phyloP scores from a whole-genome alignment of 2,113 vertebrate genomes.

The Physeter macrocephalus region DNA sequence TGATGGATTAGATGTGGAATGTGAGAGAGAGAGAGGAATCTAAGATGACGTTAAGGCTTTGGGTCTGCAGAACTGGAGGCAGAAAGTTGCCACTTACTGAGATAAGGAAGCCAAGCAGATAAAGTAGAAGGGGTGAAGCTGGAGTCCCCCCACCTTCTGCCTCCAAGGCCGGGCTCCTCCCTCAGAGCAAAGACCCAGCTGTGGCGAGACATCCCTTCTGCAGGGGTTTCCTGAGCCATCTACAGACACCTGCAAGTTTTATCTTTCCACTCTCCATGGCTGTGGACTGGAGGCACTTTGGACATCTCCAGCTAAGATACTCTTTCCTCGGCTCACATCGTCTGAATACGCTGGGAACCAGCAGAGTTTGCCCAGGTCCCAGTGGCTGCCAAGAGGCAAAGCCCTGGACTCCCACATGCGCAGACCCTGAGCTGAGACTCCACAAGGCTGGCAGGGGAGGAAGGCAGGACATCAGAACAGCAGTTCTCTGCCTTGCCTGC shows the following conservation, averaged over 20 bases:
- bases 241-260: neutral
- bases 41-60: neutral
- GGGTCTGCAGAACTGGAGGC: neutral
- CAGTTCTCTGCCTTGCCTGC: neutral
- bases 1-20: neutral
- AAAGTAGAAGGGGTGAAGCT: accelerated
- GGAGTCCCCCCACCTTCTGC: neutral
- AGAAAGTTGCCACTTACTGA: neutral
- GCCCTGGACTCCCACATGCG: accelerated
- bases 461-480: accelerated
- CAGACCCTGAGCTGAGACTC: neutral
- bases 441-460: neutral
- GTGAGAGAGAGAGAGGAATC: neutral
- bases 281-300: neutral
- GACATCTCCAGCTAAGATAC: neutral
- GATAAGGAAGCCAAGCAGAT: neutral
- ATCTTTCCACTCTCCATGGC: neutral
- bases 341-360: neutral
- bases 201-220: accelerated
- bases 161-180: neutral
- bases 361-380: neutral
- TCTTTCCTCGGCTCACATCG: neutral
- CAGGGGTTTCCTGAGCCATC: neutral
- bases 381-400: accelerated
- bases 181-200: neutral